Conservation (phyloP, 2,888 invertebrate species). For the Siphlonurus alternatus region DNA sequence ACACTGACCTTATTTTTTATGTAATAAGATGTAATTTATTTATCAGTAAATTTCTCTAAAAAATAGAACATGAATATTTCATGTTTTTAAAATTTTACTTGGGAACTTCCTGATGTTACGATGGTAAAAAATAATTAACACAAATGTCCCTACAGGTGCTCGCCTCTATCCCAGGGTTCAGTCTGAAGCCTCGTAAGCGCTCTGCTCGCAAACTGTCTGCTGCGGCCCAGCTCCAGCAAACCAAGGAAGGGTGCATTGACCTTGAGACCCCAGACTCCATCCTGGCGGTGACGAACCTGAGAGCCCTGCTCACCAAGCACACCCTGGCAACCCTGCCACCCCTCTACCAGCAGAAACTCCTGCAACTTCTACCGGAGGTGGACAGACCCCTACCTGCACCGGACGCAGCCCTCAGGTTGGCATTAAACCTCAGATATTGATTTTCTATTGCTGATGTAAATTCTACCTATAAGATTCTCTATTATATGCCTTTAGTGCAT, state of each 20-base stretch:
- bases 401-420: constrained; percentile 26
- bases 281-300: constrained; percentile 77
- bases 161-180: constrained; percentile 80
- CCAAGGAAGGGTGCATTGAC: constrained; percentile 86
- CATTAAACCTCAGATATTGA: neutral
- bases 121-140: too few species aligned
- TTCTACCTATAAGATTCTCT: neutral
- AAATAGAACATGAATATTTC: too few species aligned
- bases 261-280: constrained; percentile 93
- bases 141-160: too few species aligned
- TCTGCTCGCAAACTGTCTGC: constrained; percentile 73
- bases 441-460: neutral
- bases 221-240: constrained; percentile 83
- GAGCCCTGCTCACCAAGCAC: constrained; percentile 59
- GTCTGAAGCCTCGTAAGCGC: constrained; percentile 53
- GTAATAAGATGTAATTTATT: too few species aligned
- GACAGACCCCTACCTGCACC: constrained; percentile 39
- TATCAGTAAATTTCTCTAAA: too few species aligned
- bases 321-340: constrained; percentile 78
- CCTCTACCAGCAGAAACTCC: constrained; percentile 81
- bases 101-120: too few species aligned
- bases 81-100: too few species aligned
- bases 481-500: neutral
- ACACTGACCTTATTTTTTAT: too few species aligned
- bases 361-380: constrained; percentile 79